These are phyloP conservation scores for Drosophila prosaltans DNA, from an alignment of 1,140 invertebrate genomes.

Conservation along the genomic window DNA sequence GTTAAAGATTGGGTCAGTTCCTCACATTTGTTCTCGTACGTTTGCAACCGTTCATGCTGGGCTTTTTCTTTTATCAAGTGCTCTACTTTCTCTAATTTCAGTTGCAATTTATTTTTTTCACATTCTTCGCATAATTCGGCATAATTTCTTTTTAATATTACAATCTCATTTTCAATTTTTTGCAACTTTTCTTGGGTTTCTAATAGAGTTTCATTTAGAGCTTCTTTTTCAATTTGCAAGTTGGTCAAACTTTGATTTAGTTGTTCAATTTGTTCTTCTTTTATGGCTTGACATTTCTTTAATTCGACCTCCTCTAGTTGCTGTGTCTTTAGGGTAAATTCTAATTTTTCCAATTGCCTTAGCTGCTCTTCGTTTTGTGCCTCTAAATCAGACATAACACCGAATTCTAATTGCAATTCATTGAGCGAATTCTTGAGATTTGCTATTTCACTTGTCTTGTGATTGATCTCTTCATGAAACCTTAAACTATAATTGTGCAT, in stretches of 20 bases:
- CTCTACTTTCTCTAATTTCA: constrained; percentile 43
- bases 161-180: constrained; percentile 49
- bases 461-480: constrained; percentile 69
- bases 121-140: constrained; percentile 46
- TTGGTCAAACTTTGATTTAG: constrained; percentile 33
- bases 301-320: constrained; percentile 53
- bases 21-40: constrained; percentile 41
- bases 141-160: constrained; percentile 43
- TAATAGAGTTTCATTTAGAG: constrained; percentile 23
- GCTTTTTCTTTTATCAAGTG: constrained; percentile 33
- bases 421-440: constrained; percentile 55
- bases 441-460: constrained; percentile 68
- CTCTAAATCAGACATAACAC: constrained; percentile 59
- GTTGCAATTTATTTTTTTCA: constrained; percentile 42
- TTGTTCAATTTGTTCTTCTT: constrained; percentile 54
- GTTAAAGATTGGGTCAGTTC: constrained; percentile 31
- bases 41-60: constrained; percentile 37
- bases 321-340: constrained; percentile 60
- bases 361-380: constrained; percentile 65
- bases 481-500: constrained; percentile 68
- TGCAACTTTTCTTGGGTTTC: constrained; percentile 33
- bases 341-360: constrained; percentile 65
- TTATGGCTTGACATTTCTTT: constrained; percentile 40
- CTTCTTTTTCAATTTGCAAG: constrained; percentile 43
- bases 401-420: constrained; percentile 58